phyloP scores from a whole-genome alignment of 2,113 vertebrate species.

The Clarias magur region DNA sequence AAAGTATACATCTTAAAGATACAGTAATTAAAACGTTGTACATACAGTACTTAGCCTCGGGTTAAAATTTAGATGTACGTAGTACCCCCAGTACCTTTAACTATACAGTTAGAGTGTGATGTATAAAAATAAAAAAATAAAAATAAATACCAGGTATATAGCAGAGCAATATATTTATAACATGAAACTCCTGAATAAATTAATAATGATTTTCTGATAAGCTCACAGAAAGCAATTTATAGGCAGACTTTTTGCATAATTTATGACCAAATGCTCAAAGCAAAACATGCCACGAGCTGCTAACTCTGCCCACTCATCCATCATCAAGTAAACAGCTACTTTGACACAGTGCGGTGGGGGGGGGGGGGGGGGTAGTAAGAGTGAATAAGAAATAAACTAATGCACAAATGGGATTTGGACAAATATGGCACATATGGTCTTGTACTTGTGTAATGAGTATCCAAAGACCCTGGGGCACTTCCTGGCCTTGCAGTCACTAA shows the following conservation, averaged over 20 bases:
- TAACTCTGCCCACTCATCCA: constrained; percentile 16
- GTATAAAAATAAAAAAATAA: neutral
- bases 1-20: neutral
- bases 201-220: neutral
- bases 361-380: neutral
- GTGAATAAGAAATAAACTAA: constrained; percentile 20
- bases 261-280: constrained; percentile 22
- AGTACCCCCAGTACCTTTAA: neutral
- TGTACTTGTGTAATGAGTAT: constrained; percentile 37
- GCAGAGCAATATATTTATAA: neutral
- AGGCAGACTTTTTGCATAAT: constrained; percentile 10
- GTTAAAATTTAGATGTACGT: neutral
- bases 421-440: constrained; percentile 25
- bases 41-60: neutral
- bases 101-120: neutral
- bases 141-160: neutral
- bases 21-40: neutral
- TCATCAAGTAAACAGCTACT: constrained; percentile 27
- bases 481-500: constrained; percentile 7
- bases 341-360: neutral
- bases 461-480: constrained; percentile 15
- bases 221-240: neutral
- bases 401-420: constrained; percentile 29
- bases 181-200: neutral
- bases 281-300: constrained; percentile 8